Base-by-base conservation (phyloP, 2,888 invertebrate genomes). In the Nomada hirtipes region DNA sequence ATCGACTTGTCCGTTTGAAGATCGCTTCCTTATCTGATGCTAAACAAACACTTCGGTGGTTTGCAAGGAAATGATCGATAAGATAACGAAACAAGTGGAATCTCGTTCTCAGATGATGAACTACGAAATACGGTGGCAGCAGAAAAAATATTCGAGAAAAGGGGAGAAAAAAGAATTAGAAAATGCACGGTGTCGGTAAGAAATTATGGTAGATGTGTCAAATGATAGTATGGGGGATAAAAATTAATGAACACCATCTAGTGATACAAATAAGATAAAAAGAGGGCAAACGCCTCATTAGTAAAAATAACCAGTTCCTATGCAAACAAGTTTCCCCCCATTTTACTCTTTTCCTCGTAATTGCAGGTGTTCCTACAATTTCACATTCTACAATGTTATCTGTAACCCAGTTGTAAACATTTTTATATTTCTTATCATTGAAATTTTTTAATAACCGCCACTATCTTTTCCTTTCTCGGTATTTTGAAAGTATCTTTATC, bases 1-100 rank as follows among this genome's bases (percentile, higher is more conserved):
- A 87, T 79, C 76, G 79, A 79, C 57, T 72, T 60, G 53, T 44
- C 76, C 60, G 57, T 20, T 36, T 7, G 26, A 75, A 80, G 67
- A 78, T 84, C 78, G 68, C 70, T 69, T 60, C 65, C 68, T 86
- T 84, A 86, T 82, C 85, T 82, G 57, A 72, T 82, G 61, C 83
- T 86, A 44, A 67, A 59, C 63, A 82, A 86, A 84, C 64, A 77
- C 71, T 78, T 74, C 20, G 63, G 72, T 42, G 59, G 67, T 55
- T 55, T 42, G 72, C 63, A 61, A 82, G 50, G 7, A 71, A 85
- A 71, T 59, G 55, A 29, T 36, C 73, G 88, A 88, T 88, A 87
- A 88, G 86, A 88, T 88, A 85, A 53, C 74, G 42, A 10, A 23
- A n/a, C 61, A 26, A 70, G 73, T 59, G 57, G 26, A 13, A 10